A percentile compares a stretch with the other conserved stretches of the same genome.
Evolutionary conservation across 2,888 invertebrate species (phyloP).

Genomic region (Fragum fragum): DNA sequence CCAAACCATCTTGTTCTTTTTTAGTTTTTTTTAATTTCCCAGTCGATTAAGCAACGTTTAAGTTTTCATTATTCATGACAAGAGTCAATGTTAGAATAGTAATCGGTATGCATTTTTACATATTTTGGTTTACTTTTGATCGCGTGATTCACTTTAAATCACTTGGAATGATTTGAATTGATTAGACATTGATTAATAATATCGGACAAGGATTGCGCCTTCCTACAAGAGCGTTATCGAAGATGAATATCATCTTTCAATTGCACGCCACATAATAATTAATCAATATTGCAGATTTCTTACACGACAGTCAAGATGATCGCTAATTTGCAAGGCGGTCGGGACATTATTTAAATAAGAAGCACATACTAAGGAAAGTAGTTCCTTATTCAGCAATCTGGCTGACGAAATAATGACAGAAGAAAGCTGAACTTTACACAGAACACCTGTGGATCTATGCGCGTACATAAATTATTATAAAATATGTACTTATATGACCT

Average conservation of each 20-base stretch:
- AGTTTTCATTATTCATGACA: no score
- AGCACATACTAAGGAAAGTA: background rate
- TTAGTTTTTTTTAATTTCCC: no score
- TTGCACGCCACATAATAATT: conserved; percentile 1
- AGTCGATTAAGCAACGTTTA: no score
- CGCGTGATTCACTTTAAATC: background rate
- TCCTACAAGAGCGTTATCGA: background rate
- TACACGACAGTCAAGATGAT: background rate
- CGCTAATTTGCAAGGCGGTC: background rate
- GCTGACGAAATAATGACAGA: conserved; percentile 17
- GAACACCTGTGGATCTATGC: conserved; percentile 25
- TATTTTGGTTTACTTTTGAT: no score
- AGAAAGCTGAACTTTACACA: conserved; percentile 8
- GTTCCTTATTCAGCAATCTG: conserved; percentile 13
- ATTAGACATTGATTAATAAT: conserved; percentile 2
- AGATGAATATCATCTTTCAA: background rate
- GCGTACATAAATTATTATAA: conserved; percentile 25
- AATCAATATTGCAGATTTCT: background rate
- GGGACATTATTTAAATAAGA: background rate
- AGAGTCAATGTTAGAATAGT: no score
- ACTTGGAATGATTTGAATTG: background rate
- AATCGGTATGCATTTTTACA: no score
- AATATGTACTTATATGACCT: conserved; percentile 18
- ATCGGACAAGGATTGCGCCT: background rate
- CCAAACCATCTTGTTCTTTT: no score